Evolutionary conservation across 2,888 invertebrate species (phyloP), one percentile per base, ranked within the genome.

Genomic region (Microctonus aethiopoides): DNA sequence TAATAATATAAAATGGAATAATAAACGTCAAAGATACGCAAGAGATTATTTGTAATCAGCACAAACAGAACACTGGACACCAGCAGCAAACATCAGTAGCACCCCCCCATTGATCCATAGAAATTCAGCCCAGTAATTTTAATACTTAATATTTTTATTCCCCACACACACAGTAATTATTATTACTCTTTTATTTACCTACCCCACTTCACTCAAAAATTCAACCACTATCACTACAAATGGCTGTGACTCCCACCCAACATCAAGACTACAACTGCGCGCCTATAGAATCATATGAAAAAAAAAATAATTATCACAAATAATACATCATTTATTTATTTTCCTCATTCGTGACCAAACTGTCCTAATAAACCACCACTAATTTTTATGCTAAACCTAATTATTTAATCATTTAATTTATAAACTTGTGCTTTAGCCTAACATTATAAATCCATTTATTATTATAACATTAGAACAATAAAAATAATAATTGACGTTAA

Each of bases 101-200:
- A 32, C n/a, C n/a, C 57, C n/a, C n/a, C 57, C 57, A 57, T 57
- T 57, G 57, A 57, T 57, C 57, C 57, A 57, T 10, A 6, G 20
- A 57, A 32, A n/a, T 29, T 32, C 57, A 57, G 34, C 16, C 57
- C 57, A 16, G 57, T 57, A 34, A n/a, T 32, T n/a, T 46, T n/a
- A 13, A 20, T 57, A n/a, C 13, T 56, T 56, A 13, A 7, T 26
- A 29, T n/a, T n/a, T 32, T 29, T 16, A 16, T 13, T n/a, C 9
- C 4, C 32, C 22, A n/a, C 32, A 29, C n/a, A 32, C 16, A 57
- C 29, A 32, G 32, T 16, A n/a, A 46, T 6, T 46, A 16, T 46
- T 16, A 46, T 16, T 46, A 46, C 46, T 6, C 20, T 46, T 16
- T 5, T 46, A n/a, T 52, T 52, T 22, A 16, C 22, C 22, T 16